Evolutionary conservation across 2,113 vertebrate species (phyloP), one percentile per base, ranked within the genome.

Genomic region (Phrynosoma platyrhinos): DNA sequence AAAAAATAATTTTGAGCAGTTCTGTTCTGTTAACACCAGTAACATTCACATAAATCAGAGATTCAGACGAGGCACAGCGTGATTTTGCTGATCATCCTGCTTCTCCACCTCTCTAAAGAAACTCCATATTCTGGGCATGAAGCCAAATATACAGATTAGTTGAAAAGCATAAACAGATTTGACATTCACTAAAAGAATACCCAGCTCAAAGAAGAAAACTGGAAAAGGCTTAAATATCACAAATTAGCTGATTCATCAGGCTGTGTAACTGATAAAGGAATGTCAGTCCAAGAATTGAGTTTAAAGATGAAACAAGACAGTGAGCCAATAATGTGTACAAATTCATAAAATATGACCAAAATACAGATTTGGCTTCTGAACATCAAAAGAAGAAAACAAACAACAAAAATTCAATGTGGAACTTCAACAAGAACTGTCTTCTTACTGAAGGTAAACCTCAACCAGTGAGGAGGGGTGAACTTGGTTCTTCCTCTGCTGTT

Each of bases 121-220:
- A 85, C 62, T 87, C 87, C 83, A 53, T 25, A 93, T 90, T 94
- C 92, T 92, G 47, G 84, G 84, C 87, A 94, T 9, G 32, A 88
- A 92, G 92, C 84, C 55, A 47, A 66, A 91, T 0, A 27, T 40
- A 84, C 53, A 92, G 90, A 94, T 94, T 83, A 93, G 86, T 78
- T 91, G 87, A 71, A 87, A 92, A 91, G 86, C 1, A 52, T 66
- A 92, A 89, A 84, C 47, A 89, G 88, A 86, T 88, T 87, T 87
- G 77, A 93, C 0, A 0, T 7, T 66, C n/a, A 76, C 40, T 76
- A 68, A 77, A 76, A 82, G 62, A 86, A 86, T 68, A 36, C 71
- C 71, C 71, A 89, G 69, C 21, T 89, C 69, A 75, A 75, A 74
- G 72, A 74, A 47, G 69, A 82, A 81, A 81, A 85, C 25, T 14